These are phyloP conservation scores for Malurus melanocephalus DNA, from an alignment of 2,113 vertebrate species.

Conservation along the genomic window DNA sequence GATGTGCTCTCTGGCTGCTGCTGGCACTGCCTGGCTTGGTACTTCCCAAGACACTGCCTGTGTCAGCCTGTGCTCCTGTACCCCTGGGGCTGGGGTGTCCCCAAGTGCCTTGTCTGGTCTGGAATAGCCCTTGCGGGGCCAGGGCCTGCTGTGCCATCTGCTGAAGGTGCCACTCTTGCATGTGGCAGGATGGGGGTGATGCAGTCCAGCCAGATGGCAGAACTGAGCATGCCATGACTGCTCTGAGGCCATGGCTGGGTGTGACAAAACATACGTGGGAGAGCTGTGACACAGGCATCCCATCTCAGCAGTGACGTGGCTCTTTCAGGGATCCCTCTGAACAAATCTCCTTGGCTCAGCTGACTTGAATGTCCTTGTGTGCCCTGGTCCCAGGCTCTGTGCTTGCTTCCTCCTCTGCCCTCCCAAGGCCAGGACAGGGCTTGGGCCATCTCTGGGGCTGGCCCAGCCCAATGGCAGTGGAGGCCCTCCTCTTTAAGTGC, in stretches of 20 bases:
- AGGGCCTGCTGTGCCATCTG: background rate
- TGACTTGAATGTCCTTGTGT: background rate
- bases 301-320: background rate
- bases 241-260: background rate
- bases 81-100: background rate
- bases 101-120: background rate
- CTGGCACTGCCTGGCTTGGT: background rate
- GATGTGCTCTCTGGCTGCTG: background rate
- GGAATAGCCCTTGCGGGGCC: background rate
- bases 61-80: background rate
- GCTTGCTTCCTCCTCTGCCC: background rate
- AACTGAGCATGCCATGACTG: background rate
- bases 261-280: background rate
- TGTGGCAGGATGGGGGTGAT: background rate
- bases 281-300: background rate
- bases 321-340: background rate
- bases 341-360: background rate
- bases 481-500: background rate
- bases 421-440: background rate
- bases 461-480: accelerated
- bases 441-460: background rate
- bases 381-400: background rate
- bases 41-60: background rate
- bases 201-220: background rate
- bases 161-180: background rate